These are phyloP conservation scores for Kryphioiulus occultus DNA, from an alignment of 2,888 invertebrate species.

Conservation along the genomic window DNA sequence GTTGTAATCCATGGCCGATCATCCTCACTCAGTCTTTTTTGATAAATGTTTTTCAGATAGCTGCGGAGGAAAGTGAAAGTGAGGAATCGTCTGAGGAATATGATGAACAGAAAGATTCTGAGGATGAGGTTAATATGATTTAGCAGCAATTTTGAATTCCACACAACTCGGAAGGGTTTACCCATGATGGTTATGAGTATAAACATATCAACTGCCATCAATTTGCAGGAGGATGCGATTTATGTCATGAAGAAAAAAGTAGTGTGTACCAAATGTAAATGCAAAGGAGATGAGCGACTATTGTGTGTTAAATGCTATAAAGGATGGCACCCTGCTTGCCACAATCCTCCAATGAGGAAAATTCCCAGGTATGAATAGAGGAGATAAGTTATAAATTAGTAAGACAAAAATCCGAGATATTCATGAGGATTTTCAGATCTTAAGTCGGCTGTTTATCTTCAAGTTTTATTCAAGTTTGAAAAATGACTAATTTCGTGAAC, in stretches of 20 bases:
- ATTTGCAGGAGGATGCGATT: not conserved
- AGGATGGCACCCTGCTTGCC: not conserved
- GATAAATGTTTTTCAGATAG: not conserved
- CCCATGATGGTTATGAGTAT: not conserved
- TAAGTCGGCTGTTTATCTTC: not conserved
- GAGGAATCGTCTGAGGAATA: not conserved
- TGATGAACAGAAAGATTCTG: not conserved
- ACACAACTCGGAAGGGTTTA: not conserved
- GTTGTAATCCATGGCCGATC: not conserved
- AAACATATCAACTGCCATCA: not conserved
- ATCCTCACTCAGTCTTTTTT: not conserved
- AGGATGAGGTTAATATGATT: not conserved
- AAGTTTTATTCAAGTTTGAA: too few relatives aligned
- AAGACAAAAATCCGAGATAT: not conserved
- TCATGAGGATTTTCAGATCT: not conserved
- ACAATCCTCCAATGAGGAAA: constrained; percentile 11
- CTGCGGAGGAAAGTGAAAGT: not conserved
- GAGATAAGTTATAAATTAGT: not conserved
- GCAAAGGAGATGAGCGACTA: not conserved
- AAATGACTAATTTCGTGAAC: too few relatives aligned
- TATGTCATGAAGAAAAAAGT: not conserved
- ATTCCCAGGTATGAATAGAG: not conserved
- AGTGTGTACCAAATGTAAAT: not conserved
- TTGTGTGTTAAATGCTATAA: not conserved
- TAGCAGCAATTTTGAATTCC: not conserved